These are phyloP conservation scores for Serilophus lunatus DNA, from an alignment of 2,113 vertebrate species.

Conservation along the genomic window DNA sequence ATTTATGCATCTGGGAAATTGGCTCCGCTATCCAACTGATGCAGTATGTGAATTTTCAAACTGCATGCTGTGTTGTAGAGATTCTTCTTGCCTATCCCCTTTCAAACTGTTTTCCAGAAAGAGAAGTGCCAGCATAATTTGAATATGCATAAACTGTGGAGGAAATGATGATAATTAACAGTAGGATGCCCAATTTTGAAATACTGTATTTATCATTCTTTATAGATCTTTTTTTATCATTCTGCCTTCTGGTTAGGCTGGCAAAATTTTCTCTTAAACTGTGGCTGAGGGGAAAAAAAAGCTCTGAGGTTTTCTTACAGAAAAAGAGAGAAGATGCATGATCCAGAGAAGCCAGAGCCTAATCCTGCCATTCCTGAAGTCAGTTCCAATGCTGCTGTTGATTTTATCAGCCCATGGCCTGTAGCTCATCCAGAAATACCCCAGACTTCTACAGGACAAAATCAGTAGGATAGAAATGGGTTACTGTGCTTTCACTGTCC, in stretches of 20 bases:
- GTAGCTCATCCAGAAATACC: not conserved
- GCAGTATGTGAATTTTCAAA: not conserved
- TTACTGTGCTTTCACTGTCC: not conserved
- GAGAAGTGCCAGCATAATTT: constrained; percentile 2
- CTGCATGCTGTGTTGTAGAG: not conserved
- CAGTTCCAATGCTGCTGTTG: not conserved
- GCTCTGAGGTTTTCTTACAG: not conserved
- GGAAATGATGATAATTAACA: constrained; percentile 33
- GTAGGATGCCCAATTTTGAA: not conserved
- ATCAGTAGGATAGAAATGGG: not conserved
- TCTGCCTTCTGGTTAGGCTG: not conserved
- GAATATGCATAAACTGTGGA: constrained; percentile 9
- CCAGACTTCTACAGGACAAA: not conserved
- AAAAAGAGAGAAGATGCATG: not conserved
- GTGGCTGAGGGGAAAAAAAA: not conserved
- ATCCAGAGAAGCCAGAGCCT: not conserved
- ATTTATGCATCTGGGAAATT: not conserved
- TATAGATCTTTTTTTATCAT: not conserved
- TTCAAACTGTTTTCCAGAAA: not conserved
- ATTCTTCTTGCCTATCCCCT: not conserved
- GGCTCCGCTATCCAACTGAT: not conserved
- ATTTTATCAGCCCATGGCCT: not conserved
- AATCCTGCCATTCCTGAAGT: not conserved
- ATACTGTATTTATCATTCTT: not conserved
- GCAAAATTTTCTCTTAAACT: not conserved